Base-by-base conservation (phyloP, 2,888 invertebrate species). In the Drosophila putrida region DNA sequence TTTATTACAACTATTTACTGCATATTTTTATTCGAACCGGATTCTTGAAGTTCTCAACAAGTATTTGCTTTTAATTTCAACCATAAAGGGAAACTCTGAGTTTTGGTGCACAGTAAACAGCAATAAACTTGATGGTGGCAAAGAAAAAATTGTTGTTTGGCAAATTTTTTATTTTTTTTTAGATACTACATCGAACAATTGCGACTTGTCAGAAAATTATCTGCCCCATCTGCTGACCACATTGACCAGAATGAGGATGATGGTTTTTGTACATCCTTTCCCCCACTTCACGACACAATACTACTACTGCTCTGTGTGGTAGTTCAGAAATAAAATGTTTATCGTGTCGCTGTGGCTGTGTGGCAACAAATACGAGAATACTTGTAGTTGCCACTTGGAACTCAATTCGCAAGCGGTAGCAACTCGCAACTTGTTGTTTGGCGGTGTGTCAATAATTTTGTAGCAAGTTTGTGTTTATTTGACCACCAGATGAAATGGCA, bases 241-340 rank as follows among this genome's bases (percentile, higher is more conserved):
- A 73, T 41, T 11, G 49, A 61, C 35, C 53, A 51, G 43, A 51
- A 60, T 9, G 33, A 41, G 53, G 60, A 60, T 60, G 60, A 43
- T 35, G 53, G 43, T 60, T 43, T 43, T 20, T 20, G 20, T 20
- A 20, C 35, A 55, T 43, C 13, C 54, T n/a, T 25, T 9, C 27
- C 6, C 5, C 11, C 20, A 4, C 39, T 11, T 4, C 5, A 25
- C 25, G 25, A 35, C 36, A 36, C n/a, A 50, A 27, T 27, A 27
- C 27, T 31, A 31, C 8, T 6, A 8, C 8, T 31, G 31, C 28
- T 35, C 3, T 58, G 47, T 78, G 65, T 35, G 69, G 50, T 50
- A 54, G 57, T 68, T 64, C 35, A 41, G 66, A 78, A 76, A 79
- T 80, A 79, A 80, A 79, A 79, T 80, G 78, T 80, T 79, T 79